Evolutionary conservation across 2,113 vertebrate genomes (phyloP).

Genomic region (Myocastor coypus): DNA sequence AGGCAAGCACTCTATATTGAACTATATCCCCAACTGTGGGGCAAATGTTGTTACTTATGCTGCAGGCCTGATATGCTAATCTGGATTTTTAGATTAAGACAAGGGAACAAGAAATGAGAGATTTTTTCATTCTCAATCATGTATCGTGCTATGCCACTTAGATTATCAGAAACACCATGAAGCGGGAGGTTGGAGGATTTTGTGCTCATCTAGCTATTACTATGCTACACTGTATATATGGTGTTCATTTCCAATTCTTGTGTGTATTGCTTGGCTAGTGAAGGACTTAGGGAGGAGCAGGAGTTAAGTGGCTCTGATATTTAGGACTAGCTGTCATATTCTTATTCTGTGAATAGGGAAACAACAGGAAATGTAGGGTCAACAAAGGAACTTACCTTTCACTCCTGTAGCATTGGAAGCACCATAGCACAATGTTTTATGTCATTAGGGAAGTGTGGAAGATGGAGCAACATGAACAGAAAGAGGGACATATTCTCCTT

Average conservation of each 20-base stretch:
- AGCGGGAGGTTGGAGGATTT: background rate
- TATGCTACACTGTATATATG: background rate
- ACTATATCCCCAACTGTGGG: background rate
- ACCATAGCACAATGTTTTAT: background rate
- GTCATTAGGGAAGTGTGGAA: background rate
- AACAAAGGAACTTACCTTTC: background rate
- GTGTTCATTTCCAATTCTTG: background rate
- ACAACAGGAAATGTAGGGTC: background rate
- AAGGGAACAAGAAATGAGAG: background rate
- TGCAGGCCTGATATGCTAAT: background rate
- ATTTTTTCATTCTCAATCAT: background rate
- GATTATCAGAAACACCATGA: background rate
- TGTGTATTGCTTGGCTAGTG: background rate
- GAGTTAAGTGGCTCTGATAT: background rate
- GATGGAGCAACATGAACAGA: background rate
- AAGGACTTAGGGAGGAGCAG: background rate
- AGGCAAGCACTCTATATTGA: background rate
- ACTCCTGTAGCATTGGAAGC: background rate
- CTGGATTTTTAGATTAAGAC: background rate
- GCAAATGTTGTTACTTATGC: background rate
- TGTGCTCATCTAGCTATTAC: background rate
- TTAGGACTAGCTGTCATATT: background rate
- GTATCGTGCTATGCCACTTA: background rate
- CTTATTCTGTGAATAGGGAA: conserved; percentile 3
- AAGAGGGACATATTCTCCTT: background rate